Evolutionary conservation across 2,888 invertebrate species (phyloP).

Genomic region (Cephus rjabovi): DNA sequence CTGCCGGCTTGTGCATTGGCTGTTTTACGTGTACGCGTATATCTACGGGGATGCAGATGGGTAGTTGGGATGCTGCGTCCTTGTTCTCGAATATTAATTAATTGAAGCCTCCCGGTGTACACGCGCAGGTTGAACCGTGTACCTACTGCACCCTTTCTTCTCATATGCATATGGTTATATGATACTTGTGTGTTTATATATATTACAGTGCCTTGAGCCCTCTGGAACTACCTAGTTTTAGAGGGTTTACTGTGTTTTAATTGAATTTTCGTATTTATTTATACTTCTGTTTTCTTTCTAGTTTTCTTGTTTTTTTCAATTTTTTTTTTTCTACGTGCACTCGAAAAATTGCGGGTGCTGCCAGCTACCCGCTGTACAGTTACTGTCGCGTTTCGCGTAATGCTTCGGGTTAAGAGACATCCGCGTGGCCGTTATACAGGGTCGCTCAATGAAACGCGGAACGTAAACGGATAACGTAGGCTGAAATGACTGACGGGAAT

Average conservation of each 20-base stretch:
- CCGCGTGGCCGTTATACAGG: neutral
- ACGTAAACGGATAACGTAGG: conserved; percentile 38
- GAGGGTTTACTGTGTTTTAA: too few species aligned
- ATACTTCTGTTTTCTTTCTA: neutral
- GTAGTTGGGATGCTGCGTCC: conserved; percentile 46
- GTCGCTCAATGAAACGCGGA: conserved; percentile 39
- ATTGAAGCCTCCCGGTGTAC: conserved; percentile 33
- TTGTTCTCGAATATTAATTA: conserved; percentile 63
- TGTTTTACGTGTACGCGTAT: neutral
- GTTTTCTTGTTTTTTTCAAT: neutral
- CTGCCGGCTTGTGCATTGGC: neutral
- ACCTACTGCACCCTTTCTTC: neutral
- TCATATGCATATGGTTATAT: neutral
- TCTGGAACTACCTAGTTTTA: too few species aligned
- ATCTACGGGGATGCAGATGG: conserved; percentile 21
- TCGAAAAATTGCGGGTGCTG: neutral
- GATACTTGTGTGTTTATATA: neutral
- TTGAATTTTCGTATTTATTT: neutral
- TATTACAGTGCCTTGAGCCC: neutral
- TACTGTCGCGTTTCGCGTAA: neutral
- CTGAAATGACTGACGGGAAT: conserved; percentile 39
- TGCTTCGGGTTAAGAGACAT: neutral
- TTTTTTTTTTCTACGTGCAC: neutral
- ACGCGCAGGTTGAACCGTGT: neutral
- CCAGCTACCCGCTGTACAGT: neutral